Conservation (phyloP, 1,140 invertebrate species). For the Rhyzopertha dominica region DNA sequence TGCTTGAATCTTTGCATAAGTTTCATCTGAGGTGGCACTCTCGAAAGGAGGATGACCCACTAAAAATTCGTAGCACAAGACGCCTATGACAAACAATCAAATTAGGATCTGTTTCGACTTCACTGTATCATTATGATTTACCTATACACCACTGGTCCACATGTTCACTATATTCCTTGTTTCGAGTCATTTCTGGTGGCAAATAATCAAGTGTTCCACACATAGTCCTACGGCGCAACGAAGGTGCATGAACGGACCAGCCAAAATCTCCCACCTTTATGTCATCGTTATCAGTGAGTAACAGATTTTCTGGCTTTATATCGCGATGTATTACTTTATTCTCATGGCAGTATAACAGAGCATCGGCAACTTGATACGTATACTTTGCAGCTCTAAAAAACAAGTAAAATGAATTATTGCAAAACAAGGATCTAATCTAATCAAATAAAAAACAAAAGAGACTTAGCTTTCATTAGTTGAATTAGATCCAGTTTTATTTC, state of each 20-base stretch:
- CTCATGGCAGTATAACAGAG: slow-evolving; percentile 83
- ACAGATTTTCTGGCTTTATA: slow-evolving; percentile 91
- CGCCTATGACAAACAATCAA: no score
- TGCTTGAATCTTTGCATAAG: slow-evolving; percentile 75
- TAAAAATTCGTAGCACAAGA: slow-evolving; percentile 93
- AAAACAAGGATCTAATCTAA: no score
- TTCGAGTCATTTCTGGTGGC: slow-evolving; percentile 86
- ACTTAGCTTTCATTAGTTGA: no score
- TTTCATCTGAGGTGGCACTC: slow-evolving; percentile 69
- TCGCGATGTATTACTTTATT: slow-evolving; percentile 89
- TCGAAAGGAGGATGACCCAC: slow-evolving; percentile 94
- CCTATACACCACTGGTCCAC: slow-evolving; percentile 92
- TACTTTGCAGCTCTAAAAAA: slow-evolving; percentile 69
- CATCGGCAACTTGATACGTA: slow-evolving; percentile 84
- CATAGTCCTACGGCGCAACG: slow-evolving; percentile 77
- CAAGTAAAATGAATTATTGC: no score
- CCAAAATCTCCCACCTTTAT: slow-evolving; percentile 92
- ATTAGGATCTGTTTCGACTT: no score
- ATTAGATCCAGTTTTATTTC: no score
- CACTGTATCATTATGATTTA: no score
- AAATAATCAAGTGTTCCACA: slow-evolving; percentile 92
- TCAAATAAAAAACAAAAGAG: no score
- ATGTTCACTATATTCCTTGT: slow-evolving; percentile 67
- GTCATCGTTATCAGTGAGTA: slow-evolving; percentile 69
- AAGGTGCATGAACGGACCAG: slow-evolving; percentile 90